Base-by-base conservation (phyloP, 2,113 vertebrate genomes). In the Vimba vimba region DNA sequence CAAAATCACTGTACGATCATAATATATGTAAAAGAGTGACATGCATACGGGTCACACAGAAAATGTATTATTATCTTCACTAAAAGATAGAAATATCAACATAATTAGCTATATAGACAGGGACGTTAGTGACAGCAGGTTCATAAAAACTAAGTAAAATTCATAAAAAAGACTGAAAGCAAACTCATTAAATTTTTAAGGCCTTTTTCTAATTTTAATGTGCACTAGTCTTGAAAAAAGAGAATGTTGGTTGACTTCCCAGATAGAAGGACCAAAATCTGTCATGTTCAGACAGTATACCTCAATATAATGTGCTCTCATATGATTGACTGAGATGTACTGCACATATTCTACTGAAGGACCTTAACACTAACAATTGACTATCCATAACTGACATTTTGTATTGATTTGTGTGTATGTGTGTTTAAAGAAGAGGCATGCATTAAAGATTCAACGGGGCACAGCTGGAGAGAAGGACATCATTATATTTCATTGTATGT, bases 361-460 rank as follows among this genome's bases (percentile, higher is more conserved):
- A 19, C 25, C 36, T 25, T 13, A 33, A 33, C 30, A 30, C 8
- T 69, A 74, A 80, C 68, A 87, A 60, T 6, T 73, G 13, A 69
- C 57, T 64, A 19, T 64, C 19, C 43, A 60, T 71, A 83, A 71
- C 13, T 88, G 76, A 59, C 87, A 88, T 84, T 75, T 84, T 11
- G 1, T 52, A 88, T 85, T 88, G 87, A 88, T 86, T 86, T 43
- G n/a, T 52, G 10, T 77, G 10, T 84, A 55, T 81, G 36, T 59
- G 45, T 55, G 30, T 81, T 69, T 79, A 59, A 75, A 73, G 8
- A 47, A 64, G 52, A 71, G 25, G 62, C 57, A 43, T 43, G 21
- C 62, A 83, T 87, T 83, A 87, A 87, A 78, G 33, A 83, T 77
- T 62, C 55, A 83, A 45, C 3, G 4, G 59, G 73, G 4, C 57